Base-by-base conservation (phyloP, 2,888 invertebrate genomes). In the Apotomis capreana region DNA sequence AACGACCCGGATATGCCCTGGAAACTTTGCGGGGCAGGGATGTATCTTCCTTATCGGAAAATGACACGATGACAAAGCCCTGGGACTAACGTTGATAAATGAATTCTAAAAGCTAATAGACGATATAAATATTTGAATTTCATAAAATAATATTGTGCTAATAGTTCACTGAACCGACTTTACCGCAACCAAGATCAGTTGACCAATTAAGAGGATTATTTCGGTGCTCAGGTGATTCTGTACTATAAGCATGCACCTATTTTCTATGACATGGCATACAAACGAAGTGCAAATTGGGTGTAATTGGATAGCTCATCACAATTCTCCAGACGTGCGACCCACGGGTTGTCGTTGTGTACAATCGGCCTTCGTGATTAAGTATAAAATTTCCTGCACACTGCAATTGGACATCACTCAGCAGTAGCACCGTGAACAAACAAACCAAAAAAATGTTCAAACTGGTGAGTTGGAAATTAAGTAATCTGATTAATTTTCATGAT, bases 371-470 rank as follows among this genome's bases (percentile, higher is more conserved):
- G 57, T 57, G 8, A 55, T 57, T 61, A 52, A 59, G 69, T 78
- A 78, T 78, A 78, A 76, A 78, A 52, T 65, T 73, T 60, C 46
- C 62, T 58, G 54, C 70, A 36, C 52, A 62, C 68, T 13, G 15
- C 64, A 26, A 63, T 64, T 51, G 46, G 54, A 67, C 74, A 78
- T 77, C 75, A 78, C 76, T 79, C 72, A 75, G 74, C 69, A 75
- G 69, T 61, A 69, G 69, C 70, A 61, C 71, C 44, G 73, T 74
- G 74, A 65, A 74, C 13, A 70, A 69, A 65, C 74, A 44, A 62
- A 74, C 69, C 62, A 75, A 61, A 77, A 81, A 78, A 74, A 81
- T 82, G 81, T 80, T 82, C 68, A 81, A 81, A 78, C 65, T 80
- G 78, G 81, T 81, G 62, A 76, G 79, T 77, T 49, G 10, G 40